phyloP scores from a whole-genome alignment of 2,888 invertebrate genomes.

The Tubulanus polymorphus region DNA sequence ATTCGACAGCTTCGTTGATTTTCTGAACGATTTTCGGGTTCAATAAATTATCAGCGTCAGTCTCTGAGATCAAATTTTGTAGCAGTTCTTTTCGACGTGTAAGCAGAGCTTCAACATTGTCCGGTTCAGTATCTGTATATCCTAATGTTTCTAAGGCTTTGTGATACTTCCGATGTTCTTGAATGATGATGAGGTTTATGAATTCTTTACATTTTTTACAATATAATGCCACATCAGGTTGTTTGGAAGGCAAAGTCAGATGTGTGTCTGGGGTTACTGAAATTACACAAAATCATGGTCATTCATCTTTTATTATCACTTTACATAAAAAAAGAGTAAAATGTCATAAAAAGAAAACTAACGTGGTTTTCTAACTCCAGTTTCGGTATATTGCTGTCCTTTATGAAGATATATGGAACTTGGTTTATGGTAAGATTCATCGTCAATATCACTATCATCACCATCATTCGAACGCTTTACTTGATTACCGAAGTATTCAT shows the following conservation, averaged over 20 bases:
- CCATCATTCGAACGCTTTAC: too few species aligned
- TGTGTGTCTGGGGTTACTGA: slow-evolving; percentile 39
- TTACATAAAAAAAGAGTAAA: too few species aligned
- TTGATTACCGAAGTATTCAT: too few species aligned
- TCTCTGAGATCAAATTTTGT: slow-evolving; percentile 24
- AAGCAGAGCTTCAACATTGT: slow-evolving; percentile 28
- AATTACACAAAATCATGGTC: too few species aligned
- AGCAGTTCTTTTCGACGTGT: slow-evolving; percentile 33
- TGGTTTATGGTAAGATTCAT: too few species aligned
- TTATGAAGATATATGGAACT: too few species aligned
- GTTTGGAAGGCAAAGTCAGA: slow-evolving; percentile 29
- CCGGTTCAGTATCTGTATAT: slow-evolving; percentile 26
- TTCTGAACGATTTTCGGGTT: slow-evolving; percentile 22
- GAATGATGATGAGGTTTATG: slow-evolving; percentile 29
- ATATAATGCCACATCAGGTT: slow-evolving; percentile 34
- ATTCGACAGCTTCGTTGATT: slow-evolving; percentile 44
- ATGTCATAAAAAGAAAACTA: too few species aligned
- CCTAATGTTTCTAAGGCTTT: slow-evolving; percentile 31
- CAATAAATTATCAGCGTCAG: slow-evolving; percentile 23
- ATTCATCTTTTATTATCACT: too few species aligned
- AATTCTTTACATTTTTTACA: slow-evolving; percentile 38
- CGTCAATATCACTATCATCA: too few species aligned
- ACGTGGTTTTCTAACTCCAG: too few species aligned
- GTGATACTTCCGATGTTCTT: slow-evolving; percentile 41
- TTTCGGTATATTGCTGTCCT: too few species aligned